Evolutionary conservation across 2,888 invertebrate species (phyloP), one percentile per base, ranked within the genome.

Genomic region (Drosophila parthenogenetica): DNA sequence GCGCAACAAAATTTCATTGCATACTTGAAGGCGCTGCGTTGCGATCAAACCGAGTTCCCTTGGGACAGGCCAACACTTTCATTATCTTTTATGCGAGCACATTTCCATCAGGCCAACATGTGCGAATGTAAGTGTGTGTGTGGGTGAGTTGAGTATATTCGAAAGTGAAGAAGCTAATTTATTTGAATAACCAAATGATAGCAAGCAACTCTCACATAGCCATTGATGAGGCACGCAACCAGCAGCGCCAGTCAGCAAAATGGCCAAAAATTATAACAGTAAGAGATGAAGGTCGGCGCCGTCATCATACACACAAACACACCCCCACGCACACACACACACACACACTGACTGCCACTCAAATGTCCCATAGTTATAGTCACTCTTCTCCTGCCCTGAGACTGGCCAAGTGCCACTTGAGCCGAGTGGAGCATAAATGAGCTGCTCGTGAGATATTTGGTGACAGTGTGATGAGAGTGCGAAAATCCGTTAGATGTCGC

Each of bases 61-160:
- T 35, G 54, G 62, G 62, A 42, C 72, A 54, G 43, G 50, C 50
- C 54, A 74, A 77, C 74, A 77, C 77, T 83, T 79, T 73, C 81
- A 81, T 83, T 83, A 81, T 81, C 76, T 81, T 83, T 81, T 71
- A 81, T 83, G 70, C 51, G 54, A 42, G 63, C 69, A 70, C 80
- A 80, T 69, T 67, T 66, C 51, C 54, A 48, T 58, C 67, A 60
- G 66, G 46, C 63, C 8, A 22, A 35, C 35, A 35, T 35, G 22
- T 37, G 13, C 17, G 42, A 3, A 13, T 61, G 37, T 35, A 14
- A n/a, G 45, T 45, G 58, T 11, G 40, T 14, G 46, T 29, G 17
- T 32, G 42, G 14, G 39, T 25, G 17, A 5, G 58, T n/a, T 40
- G 50, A 46, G 55, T 57, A n/a, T 43, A 57, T 51, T 43, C 53